Evolutionary conservation across 2,888 invertebrate genomes (phyloP).

Genomic region (Exocentrus adspersus): DNA sequence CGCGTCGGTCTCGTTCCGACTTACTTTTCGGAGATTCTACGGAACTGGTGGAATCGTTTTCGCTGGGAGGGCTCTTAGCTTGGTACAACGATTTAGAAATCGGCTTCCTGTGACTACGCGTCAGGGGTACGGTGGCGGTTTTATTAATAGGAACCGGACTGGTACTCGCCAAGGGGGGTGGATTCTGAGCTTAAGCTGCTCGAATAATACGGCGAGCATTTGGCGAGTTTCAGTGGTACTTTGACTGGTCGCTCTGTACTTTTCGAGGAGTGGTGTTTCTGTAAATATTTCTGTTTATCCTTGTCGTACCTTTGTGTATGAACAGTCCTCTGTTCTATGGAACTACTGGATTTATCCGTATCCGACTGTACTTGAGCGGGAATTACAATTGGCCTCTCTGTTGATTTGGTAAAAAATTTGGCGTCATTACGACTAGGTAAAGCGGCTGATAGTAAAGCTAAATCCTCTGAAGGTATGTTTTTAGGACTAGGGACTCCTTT

Average conservation of each 20-base stretch:
- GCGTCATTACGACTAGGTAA: slow-evolving; percentile 43
- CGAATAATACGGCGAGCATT: slow-evolving; percentile 80
- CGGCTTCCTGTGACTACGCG: slow-evolving; percentile 63
- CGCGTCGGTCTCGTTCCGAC: slow-evolving; percentile 68
- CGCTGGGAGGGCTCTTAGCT: slow-evolving; percentile 77
- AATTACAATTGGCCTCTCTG: slow-evolving; percentile 66
- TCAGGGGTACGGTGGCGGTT: slow-evolving; percentile 64
- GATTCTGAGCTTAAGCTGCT: slow-evolving; percentile 80
- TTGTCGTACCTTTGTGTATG: slow-evolving; percentile 60
- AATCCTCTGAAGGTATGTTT: slow-evolving; percentile 61
- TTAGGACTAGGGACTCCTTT: slow-evolving; percentile 57
- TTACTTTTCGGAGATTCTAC: slow-evolving; percentile 73
- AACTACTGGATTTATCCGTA: slow-evolving; percentile 65
- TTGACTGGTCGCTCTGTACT: slow-evolving; percentile 62
- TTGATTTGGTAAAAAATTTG: slow-evolving; percentile 64
- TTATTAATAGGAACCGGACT: slow-evolving; percentile 72
- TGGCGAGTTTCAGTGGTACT: slow-evolving; percentile 68
- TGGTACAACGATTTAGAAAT: slow-evolving; percentile 70
- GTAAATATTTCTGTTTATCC: slow-evolving; percentile 58
- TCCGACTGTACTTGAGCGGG: slow-evolving; percentile 64
- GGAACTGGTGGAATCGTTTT: slow-evolving; percentile 80
- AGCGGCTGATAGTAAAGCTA: slow-evolving; percentile 51
- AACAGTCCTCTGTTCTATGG: slow-evolving; percentile 63
- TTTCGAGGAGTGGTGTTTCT: slow-evolving; percentile 51
- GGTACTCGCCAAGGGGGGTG: slow-evolving; percentile 72